Evolutionary conservation across 2,888 invertebrate species (phyloP), one percentile per base, ranked within the genome.

Genomic region (Lobophora halterata): DNA sequence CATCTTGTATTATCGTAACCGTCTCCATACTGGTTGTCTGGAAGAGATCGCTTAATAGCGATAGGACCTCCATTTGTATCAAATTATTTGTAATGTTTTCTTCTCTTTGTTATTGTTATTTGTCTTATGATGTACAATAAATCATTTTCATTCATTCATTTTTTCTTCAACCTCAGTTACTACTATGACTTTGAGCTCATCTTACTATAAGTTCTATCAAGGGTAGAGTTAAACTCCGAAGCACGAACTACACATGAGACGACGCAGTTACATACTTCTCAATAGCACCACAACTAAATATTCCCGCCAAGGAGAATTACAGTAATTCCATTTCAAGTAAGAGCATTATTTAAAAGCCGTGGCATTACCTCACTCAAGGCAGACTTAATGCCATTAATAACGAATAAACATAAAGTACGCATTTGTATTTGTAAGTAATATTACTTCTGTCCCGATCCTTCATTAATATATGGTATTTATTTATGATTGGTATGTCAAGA

Each of bases 281-380:
- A 51, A 44, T 51, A 48, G 23, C 26, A 42, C 48, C 42, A 46
- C 36, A 43, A 43, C 33, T 43, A 29, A 43, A 33, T 37, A 42
- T 24, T 32, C 29, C 21, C 34, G 47, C 40, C 43, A 51, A 38
- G 25, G 26, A 30, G 43, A 42, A 48, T 49, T 49, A 52, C 40
- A 24, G 37, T 40, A 42, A 45, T 49, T 46, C 40, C 38, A 49
- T 45, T 51, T 49, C 42, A 35, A 41, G 44, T 52, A 45, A 49
- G 42, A 46, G 44, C 37, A 42, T 44, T 46, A 46, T 14, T 34
- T 23, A 41, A 44, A 42, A 42, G 42, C 46, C 21, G 30, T 32
- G 39, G 32, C n/a, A 31, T 46, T 48, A 32, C 36, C 27, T 46
- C 28, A 28, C 30, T 36, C 30, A 28, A 31, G 23, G n/a, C 14